A percentile compares a stretch with the other conserved stretches of the same genome.
Conservation (phyloP, 2,113 vertebrate species). For the Hymenochirus boettgeri region DNA sequence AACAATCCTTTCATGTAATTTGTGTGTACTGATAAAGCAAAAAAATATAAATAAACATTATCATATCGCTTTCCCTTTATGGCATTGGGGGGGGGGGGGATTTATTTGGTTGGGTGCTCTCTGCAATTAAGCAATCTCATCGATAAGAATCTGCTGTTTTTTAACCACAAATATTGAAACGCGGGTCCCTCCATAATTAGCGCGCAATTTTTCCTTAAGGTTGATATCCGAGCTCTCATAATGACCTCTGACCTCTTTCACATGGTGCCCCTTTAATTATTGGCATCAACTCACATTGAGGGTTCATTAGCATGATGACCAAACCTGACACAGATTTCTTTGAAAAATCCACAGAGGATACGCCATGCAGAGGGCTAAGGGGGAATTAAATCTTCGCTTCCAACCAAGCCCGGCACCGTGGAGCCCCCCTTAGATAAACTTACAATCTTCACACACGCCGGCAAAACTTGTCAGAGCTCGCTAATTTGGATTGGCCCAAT, state of each 20-base stretch:
- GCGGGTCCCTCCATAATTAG: conserved; percentile 16
- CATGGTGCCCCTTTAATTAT: conserved; percentile 20
- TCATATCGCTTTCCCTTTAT: no score
- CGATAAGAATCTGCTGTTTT: no score
- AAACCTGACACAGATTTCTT: conserved; percentile 3
- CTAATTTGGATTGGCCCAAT: background rate
- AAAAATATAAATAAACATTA: no score
- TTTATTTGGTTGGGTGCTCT: no score
- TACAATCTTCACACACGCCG: background rate
- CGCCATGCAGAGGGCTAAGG: conserved; percentile 11
- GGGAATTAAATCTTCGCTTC: conserved; percentile 20
- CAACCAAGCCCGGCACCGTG: no score
- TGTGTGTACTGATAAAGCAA: no score
- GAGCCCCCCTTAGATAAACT: background rate
- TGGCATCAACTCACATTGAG: background rate
- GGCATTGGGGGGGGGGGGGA: no score
- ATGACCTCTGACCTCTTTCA: conserved; percentile 7
- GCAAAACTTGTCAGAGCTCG: background rate
- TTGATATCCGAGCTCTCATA: background rate
- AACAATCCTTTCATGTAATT: no score
- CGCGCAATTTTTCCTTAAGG: conserved; percentile 4
- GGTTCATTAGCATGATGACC: conserved; percentile 20
- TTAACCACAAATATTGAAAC: background rate
- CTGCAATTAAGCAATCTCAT: no score
- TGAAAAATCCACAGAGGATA: conserved; percentile 6